Percentiles rank a stretch among this genome's conserved stretches.
phyloP scores from a whole-genome alignment of 2,113 vertebrate genomes.

The Anhinga anhinga region DNA sequence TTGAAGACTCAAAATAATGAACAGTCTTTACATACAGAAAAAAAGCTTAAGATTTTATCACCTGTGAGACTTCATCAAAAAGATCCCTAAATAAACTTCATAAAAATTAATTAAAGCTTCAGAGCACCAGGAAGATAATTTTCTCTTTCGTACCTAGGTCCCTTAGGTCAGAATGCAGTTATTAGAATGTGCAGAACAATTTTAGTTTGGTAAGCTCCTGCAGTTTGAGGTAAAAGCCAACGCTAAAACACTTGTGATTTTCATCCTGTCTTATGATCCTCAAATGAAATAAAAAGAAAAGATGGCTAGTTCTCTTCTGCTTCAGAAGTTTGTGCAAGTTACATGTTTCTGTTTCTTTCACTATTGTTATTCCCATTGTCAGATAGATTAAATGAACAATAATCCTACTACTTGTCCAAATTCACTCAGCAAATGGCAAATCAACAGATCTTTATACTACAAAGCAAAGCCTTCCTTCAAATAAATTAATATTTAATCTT shows the following conservation, averaged over 20 bases:
- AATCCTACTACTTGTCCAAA: background rate
- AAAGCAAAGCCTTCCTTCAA: background rate
- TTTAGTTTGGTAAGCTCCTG: background rate
- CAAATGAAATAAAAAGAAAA: background rate
- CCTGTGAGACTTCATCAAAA: background rate
- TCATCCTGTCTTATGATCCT: background rate
- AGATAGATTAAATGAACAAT: background rate
- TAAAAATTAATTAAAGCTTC: conserved; percentile 32
- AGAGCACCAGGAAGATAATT: background rate
- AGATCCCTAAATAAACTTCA: background rate
- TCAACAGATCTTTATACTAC: background rate
- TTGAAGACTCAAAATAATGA: background rate
- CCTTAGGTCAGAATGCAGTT: background rate
- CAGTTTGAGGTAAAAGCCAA: background rate
- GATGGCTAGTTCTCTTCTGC: background rate
- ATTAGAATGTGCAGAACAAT: background rate
- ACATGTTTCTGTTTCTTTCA: background rate
- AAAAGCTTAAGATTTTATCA: background rate
- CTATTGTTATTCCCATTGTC: background rate
- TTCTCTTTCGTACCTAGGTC: background rate
- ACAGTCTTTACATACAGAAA: background rate
- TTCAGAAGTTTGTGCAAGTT: background rate
- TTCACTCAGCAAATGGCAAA: background rate
- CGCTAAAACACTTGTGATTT: background rate
- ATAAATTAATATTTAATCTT: background rate